These are phyloP conservation scores for Apamea monoglypha DNA, from an alignment of 2,888 invertebrate species.

Conservation along the genomic window DNA sequence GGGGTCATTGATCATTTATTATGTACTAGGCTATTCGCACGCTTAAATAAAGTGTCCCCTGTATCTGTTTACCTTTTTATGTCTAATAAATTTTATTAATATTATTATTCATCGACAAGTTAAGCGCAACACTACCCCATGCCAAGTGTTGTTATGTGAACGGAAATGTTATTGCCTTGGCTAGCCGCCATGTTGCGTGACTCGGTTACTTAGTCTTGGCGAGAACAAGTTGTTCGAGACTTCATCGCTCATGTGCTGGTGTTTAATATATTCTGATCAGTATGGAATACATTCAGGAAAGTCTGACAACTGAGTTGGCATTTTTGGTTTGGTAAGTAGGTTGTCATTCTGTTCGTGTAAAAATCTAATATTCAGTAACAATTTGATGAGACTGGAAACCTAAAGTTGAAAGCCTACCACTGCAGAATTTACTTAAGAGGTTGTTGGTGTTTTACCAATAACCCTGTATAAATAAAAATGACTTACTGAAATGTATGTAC, in stretches of 20 bases:
- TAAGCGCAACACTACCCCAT: constrained; percentile 48
- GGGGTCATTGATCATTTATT: no score
- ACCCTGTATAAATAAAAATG: no score
- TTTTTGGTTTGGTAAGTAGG: neutral
- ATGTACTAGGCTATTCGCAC: no score
- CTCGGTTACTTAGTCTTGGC: constrained; percentile 56
- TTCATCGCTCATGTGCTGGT: constrained; percentile 44
- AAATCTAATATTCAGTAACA: neutral
- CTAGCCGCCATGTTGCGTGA: constrained; percentile 63
- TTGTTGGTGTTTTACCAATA: no score
- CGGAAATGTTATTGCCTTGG: constrained; percentile 70
- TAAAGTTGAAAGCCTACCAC: no score
- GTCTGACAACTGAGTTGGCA: constrained; percentile 16
- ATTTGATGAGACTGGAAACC: neutral
- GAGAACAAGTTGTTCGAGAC: constrained; percentile 48
- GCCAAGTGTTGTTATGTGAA: constrained; percentile 69
- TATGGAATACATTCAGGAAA: constrained; percentile 3
- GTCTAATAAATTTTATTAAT: no score
- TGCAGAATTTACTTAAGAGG: no score
- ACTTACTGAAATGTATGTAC: no score
- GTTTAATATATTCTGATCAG: constrained; percentile 51
- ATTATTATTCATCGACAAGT: constrained; percentile 50
- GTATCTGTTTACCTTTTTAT: no score
- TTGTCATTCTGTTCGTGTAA: neutral
- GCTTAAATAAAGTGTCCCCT: no score